Evolutionary conservation across 2,113 vertebrate genomes (phyloP), one percentile per base, ranked within the genome.

Genomic region (Puntigrus tetrazona): DNA sequence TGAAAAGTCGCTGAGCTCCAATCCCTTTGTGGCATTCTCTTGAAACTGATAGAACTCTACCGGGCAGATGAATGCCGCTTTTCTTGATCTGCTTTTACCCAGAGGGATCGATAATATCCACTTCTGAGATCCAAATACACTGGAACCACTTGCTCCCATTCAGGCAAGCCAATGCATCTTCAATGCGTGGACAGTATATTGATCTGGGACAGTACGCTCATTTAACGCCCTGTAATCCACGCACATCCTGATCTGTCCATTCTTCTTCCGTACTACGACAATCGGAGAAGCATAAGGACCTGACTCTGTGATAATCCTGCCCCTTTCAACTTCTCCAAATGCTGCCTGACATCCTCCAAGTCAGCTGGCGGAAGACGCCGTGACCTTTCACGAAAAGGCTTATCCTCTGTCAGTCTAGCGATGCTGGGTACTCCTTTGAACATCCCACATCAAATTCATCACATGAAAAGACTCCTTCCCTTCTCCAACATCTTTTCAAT

Each of bases 261-360:
- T 82, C 25, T 86, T 86, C 34, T 86, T 86, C 8, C 79, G 43
- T 5, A 74, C 85, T 38, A 86, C 31, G 1, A 86, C 81, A 4
- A 86, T 79, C 1, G 81, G 81, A 6, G 81, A n/a, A n/a, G n/a
- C n/a, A n/a, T n/a, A n/a, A n/a, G n/a, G n/a, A n/a, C n/a, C n/a
- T n/a, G n/a, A n/a, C n/a, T n/a, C n/a, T n/a, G n/a, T n/a, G n/a
- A n/a, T n/a, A n/a, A n/a, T n/a, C n/a, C n/a, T n/a, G n/a, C n/a
- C n/a, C n/a, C n/a, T n/a, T n/a, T n/a, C n/a, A n/a, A n/a, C n/a
- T n/a, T n/a, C n/a, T n/a, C n/a, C n/a, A n/a, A n/a, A n/a, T n/a
- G n/a, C n/a, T n/a, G n/a, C n/a, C n/a, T n/a, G n/a, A n/a, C n/a
- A n/a, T 82, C 80, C 11, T 70, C 43, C 0, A 82, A 1, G 20